Evolutionary conservation across 2,113 vertebrate genomes (phyloP).

Genomic region (Macquaria ambigua): DNA sequence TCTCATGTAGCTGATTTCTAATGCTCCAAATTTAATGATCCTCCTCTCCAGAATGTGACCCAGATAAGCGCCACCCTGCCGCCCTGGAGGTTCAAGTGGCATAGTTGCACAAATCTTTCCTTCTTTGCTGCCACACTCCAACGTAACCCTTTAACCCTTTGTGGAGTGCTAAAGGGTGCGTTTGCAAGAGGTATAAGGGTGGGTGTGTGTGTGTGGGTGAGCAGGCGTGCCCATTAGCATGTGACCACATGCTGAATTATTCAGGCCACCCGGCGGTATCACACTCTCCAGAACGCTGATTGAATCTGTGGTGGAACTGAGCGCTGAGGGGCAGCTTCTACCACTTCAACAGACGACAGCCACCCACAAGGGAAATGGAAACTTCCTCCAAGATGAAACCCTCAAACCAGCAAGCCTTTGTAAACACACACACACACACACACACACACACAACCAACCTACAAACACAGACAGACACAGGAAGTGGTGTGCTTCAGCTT

Average conservation of each 20-base stretch:
- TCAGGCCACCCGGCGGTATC: background rate
- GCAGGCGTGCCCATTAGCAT: background rate
- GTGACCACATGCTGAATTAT: conserved; percentile 38
- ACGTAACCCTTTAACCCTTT: conserved; percentile 7
- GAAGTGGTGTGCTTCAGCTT: conserved; percentile 46
- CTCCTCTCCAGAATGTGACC: conserved; percentile 63
- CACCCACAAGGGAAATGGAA: conserved; percentile 35
- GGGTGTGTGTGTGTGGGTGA: background rate
- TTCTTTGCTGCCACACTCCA: conserved; percentile 19
- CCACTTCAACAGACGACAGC: conserved; percentile 28
- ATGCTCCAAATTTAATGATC: conserved; percentile 64
- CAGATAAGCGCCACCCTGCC: conserved; percentile 54
- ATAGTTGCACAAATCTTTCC: conserved; percentile 48
- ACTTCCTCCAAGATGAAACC: conserved; percentile 45
- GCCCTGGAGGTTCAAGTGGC: conserved; percentile 52
- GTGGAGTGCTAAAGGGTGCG: conserved; percentile 1
- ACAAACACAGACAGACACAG: conserved; percentile 17
- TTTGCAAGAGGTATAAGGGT: conserved; percentile 6
- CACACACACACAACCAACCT: background rate
- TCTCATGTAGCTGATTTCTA: conserved; percentile 51
- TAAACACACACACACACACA: conserved; percentile 2
- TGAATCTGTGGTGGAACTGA: background rate
- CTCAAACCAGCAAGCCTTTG: conserved; percentile 33
- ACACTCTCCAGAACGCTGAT: background rate
- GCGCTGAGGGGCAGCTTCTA: background rate